Conservation (phyloP, 2,113 vertebrate genomes). For the Caracal caracal region DNA sequence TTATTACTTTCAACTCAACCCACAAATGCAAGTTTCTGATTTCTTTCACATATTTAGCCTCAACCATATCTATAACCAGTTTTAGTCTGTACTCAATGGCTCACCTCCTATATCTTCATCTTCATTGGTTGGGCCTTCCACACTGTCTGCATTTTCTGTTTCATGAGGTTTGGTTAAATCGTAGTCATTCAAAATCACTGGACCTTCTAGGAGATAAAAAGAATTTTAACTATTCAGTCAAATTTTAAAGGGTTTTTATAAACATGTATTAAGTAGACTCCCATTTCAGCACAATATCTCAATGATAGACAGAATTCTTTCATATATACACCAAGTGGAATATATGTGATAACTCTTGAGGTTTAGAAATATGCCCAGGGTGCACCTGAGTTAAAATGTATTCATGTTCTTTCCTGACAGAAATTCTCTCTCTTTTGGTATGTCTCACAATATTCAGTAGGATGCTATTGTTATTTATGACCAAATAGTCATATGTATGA, state of each 20-base stretch:
- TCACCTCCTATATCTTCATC: constrained; percentile 85
- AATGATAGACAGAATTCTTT: neutral
- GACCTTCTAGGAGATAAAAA: constrained; percentile 78
- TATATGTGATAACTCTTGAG: neutral
- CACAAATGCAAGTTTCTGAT: neutral
- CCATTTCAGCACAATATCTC: neutral
- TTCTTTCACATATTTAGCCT: neutral
- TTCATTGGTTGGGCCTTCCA: constrained; percentile 81
- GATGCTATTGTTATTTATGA: neutral
- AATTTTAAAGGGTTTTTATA: neutral
- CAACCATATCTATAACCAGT: neutral
- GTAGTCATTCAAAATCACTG: constrained; percentile 81
- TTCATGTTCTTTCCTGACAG: neutral
- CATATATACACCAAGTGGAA: neutral
- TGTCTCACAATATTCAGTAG: neutral
- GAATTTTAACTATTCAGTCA: constrained; percentile 32
- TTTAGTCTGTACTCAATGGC: neutral
- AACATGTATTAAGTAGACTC: neutral
- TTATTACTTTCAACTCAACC: neutral
- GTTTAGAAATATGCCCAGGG: neutral
- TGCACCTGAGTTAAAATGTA: neutral
- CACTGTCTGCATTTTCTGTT: constrained; percentile 78
- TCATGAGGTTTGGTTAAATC: constrained; percentile 83
- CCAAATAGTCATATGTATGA: too few relatives aligned
- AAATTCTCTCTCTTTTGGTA: neutral